A percentile compares a stretch with the other conserved stretches of the same genome.
Evolutionary conservation across 2,888 invertebrate genomes (phyloP).

Genomic region (Amphipoea oculea): DNA sequence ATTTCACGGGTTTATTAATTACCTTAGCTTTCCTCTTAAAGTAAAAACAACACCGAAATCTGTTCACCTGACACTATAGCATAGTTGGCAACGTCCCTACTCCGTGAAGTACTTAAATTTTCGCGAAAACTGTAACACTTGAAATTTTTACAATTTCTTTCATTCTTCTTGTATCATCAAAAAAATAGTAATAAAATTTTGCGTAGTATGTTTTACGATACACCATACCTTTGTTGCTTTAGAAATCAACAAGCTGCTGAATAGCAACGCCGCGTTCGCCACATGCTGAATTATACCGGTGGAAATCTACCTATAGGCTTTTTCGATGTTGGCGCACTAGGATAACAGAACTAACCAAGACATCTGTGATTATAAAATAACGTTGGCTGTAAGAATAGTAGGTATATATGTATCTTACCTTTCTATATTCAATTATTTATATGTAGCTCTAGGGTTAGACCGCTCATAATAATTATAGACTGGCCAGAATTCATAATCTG

Average conservation of each 20-base stretch:
- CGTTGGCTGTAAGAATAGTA: not conserved
- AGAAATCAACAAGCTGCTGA: not conserved
- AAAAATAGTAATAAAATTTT: not conserved
- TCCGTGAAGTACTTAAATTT: not conserved
- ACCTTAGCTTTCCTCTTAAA: not conserved
- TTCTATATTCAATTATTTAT: not conserved
- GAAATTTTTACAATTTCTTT: no score
- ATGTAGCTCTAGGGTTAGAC: not conserved
- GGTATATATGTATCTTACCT: not conserved
- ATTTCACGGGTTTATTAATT: not conserved
- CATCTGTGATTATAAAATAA: not conserved
- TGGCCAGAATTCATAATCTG: not conserved
- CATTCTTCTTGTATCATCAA: not conserved
- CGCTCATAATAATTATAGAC: not conserved
- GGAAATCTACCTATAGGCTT: conserved; percentile 13
- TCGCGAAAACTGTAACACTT: not conserved
- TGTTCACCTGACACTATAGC: not conserved
- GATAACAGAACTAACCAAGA: conserved; percentile 20
- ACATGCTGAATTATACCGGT: not conserved
- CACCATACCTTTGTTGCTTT: not conserved
- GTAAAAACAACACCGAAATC: not conserved
- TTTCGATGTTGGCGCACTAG: conserved; percentile 17
- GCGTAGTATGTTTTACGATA: not conserved
- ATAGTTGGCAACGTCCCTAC: not conserved
- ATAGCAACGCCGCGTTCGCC: conserved; percentile 11